Conservation (phyloP, 2,888 invertebrate species). For the Nipponacmea schrenckii region DNA sequence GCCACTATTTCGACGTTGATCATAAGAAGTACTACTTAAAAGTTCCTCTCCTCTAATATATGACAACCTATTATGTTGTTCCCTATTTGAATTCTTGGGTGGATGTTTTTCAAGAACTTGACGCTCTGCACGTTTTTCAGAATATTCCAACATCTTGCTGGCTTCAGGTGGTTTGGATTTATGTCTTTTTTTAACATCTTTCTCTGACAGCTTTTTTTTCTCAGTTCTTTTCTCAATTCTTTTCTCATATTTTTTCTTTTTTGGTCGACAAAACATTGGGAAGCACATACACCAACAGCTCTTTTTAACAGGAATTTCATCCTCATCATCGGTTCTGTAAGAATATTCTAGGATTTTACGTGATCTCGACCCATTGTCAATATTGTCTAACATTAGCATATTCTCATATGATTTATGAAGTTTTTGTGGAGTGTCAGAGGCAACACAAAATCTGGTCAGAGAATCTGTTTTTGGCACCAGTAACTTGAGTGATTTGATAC, state of each 20-base stretch:
- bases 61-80: background rate
- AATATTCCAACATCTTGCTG: background rate
- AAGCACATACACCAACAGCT: constrained; percentile 53
- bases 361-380: constrained; percentile 31
- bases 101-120: background rate
- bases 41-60: background rate
- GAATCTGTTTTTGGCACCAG: constrained; percentile 47
- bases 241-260: constrained; percentile 27
- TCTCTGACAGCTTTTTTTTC: background rate
- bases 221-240: constrained; percentile 12
- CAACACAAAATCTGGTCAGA: constrained; percentile 34
- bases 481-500: constrained; percentile 54
- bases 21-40: background rate
- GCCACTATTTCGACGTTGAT: constrained; percentile 13
- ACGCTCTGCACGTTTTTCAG: background rate
- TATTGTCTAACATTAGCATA: constrained; percentile 47
- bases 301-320: constrained; percentile 25
- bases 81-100: background rate
- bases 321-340: constrained; percentile 41
- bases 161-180: background rate
- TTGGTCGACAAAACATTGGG: constrained; percentile 32
- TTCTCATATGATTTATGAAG: constrained; percentile 54
- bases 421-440: constrained; percentile 43
- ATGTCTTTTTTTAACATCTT: background rate
- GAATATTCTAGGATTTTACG: constrained; percentile 45